phyloP scores from a whole-genome alignment of 2,797 vertebrate genomes.

The Thaleichthys pacificus region DNA sequence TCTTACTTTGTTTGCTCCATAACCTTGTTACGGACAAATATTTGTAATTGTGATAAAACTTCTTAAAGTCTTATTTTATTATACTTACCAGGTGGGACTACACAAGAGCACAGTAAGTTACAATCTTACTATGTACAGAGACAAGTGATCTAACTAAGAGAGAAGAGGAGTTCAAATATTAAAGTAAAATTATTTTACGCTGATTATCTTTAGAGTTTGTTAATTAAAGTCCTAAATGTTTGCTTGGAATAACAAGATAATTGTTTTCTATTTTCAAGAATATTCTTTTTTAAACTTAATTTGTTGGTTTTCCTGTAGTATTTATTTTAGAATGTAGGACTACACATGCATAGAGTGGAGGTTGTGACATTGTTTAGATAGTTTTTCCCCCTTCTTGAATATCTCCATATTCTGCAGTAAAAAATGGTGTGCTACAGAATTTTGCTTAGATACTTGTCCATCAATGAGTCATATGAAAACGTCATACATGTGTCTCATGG shows the following conservation, averaged over 20 bases:
- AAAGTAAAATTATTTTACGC: background rate
- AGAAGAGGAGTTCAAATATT: background rate
- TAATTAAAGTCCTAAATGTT: background rate
- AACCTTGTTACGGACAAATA: background rate
- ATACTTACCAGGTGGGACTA: background rate
- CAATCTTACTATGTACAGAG: background rate
- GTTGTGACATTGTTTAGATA: background rate
- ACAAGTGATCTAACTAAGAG: background rate
- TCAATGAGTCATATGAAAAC: background rate
- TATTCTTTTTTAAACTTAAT: slow-evolving; percentile 30
- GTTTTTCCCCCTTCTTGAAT: slow-evolving; percentile 21
- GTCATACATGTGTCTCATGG: background rate
- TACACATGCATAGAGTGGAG: background rate
- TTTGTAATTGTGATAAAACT: too few species aligned
- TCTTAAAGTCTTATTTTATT: background rate
- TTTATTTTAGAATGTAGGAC: background rate
- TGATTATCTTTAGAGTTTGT: slow-evolving; percentile 12
- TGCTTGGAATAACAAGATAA: slow-evolving; percentile 12
- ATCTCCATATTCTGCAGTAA: background rate
- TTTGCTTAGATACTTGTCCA: too few species aligned
- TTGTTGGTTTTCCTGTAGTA: slow-evolving; percentile 37
- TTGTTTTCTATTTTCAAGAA: slow-evolving; percentile 36
- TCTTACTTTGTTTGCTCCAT: slow-evolving; percentile 15
- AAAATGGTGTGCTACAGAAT: background rate
- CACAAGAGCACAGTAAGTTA: background rate